These are phyloP conservation scores for Herpetotheres cachinnans DNA, from an alignment of 2,113 vertebrate species.

Conservation along the genomic window DNA sequence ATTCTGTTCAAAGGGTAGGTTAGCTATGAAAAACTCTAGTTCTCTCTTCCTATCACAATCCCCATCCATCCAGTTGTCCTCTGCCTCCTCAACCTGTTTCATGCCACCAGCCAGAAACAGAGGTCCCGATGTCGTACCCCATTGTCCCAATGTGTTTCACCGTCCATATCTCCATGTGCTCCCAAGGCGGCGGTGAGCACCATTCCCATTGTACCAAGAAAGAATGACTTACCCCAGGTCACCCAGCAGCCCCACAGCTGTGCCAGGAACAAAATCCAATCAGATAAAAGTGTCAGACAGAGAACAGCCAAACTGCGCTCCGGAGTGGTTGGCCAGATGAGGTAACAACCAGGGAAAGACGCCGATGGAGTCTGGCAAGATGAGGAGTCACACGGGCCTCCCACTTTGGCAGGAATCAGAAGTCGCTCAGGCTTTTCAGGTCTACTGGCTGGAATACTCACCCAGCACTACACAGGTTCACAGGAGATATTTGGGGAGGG, in stretches of 20 bases:
- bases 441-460: background rate
- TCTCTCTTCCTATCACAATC: background rate
- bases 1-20: background rate
- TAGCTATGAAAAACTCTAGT: background rate
- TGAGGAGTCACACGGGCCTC: background rate
- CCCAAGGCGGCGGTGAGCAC: accelerated
- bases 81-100: background rate
- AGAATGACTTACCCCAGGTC: background rate
- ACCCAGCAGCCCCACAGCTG: background rate
- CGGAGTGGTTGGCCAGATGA: background rate
- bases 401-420: background rate
- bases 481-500: background rate
- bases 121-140: accelerated
- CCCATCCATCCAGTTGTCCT: background rate
- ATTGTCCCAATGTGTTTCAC: background rate
- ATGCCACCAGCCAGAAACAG: background rate
- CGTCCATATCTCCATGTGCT: background rate
- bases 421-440: background rate
- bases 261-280: background rate
- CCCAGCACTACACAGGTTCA: background rate
- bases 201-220: background rate
- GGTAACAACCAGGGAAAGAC: background rate
- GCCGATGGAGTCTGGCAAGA: background rate
- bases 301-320: background rate
- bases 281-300: background rate